Evolutionary conservation across 2,113 vertebrate species (phyloP).

Genomic region (Rhineura floridana): DNA sequence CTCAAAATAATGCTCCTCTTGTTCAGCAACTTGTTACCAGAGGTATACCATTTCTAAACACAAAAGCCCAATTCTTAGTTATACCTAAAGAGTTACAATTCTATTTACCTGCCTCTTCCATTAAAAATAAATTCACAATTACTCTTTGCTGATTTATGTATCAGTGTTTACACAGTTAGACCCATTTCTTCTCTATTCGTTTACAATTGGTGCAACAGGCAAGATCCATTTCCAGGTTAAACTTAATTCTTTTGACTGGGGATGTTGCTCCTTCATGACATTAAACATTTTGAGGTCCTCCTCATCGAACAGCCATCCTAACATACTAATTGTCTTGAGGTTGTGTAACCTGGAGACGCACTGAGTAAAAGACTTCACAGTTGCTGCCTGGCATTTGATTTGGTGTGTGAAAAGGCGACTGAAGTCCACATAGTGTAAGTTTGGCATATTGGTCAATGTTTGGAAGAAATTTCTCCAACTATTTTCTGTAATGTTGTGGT

Average conservation of each 20-base stretch:
- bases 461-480: constrained; percentile 61
- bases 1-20: too few relatives aligned
- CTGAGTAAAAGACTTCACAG: constrained; percentile 41
- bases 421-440: constrained; percentile 11
- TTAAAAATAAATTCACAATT: too few relatives aligned
- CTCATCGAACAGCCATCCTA: constrained; percentile 51
- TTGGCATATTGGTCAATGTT: constrained; percentile 34
- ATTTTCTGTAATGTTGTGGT: constrained; percentile 46
- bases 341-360: constrained; percentile 25
- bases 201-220: constrained; percentile 36
- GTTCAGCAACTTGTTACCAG: too few relatives aligned
- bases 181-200: constrained; percentile 22
- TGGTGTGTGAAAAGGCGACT: background rate
- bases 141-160: too few relatives aligned
- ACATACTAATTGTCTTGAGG: constrained; percentile 11
- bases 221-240: constrained; percentile 35
- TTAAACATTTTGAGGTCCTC: constrained; percentile 43
- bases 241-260: constrained; percentile 7
- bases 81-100: too few relatives aligned
- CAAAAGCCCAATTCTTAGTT: too few relatives aligned
- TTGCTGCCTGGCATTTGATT: constrained; percentile 41
- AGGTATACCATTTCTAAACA: too few relatives aligned
- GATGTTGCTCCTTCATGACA: constrained; percentile 50
- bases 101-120: too few relatives aligned
- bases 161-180: background rate